phyloP scores from a whole-genome alignment of 2,888 invertebrate genomes.

The Acrobasis consociella region DNA sequence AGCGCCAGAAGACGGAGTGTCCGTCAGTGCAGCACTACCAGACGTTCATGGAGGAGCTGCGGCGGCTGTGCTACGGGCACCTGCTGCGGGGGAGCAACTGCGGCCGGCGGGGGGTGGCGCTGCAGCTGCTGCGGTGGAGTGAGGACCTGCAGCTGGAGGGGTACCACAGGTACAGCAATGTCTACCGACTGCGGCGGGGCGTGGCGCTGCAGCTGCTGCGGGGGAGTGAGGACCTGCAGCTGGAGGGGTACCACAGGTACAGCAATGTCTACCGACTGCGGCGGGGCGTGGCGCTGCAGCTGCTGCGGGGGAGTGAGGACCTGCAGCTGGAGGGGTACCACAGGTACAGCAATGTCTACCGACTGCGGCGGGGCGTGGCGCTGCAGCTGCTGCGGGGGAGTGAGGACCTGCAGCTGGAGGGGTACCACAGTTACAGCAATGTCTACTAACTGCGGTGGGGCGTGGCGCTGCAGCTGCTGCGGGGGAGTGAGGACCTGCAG shows the following conservation, averaged over 20 bases:
- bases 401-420: too few relatives aligned
- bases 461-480: slow-evolving; percentile 82
- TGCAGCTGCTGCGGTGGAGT: slow-evolving; percentile 79
- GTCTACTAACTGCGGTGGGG: slow-evolving; percentile 83
- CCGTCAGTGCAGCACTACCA: slow-evolving; percentile 54
- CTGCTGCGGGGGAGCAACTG: slow-evolving; percentile 85
- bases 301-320: slow-evolving; percentile 67
- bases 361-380: too few relatives aligned
- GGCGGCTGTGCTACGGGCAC: slow-evolving; percentile 76
- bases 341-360: slow-evolving; percentile 57
- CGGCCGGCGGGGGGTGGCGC: slow-evolving; percentile 81
- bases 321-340: slow-evolving; percentile 43
- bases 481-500: slow-evolving; percentile 49
- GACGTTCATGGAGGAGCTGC: slow-evolving; percentile 72
- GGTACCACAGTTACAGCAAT: too few relatives aligned
- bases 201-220: slow-evolving; percentile 82
- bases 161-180: slow-evolving; percentile 68
- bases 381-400: too few relatives aligned
- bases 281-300: slow-evolving; percentile 81
- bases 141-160: slow-evolving; percentile 44
- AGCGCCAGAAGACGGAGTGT: slow-evolving; percentile 34
- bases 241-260: slow-evolving; percentile 50
- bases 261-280: slow-evolving; percentile 84
- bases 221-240: slow-evolving; percentile 47
- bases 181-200: slow-evolving; percentile 80